Percentiles rank a stretch among this genome's conserved stretches.
These are phyloP conservation scores for Hemibagrus guttatus DNA, from an alignment of 2,797 vertebrate genomes.

Conservation along the genomic window DNA sequence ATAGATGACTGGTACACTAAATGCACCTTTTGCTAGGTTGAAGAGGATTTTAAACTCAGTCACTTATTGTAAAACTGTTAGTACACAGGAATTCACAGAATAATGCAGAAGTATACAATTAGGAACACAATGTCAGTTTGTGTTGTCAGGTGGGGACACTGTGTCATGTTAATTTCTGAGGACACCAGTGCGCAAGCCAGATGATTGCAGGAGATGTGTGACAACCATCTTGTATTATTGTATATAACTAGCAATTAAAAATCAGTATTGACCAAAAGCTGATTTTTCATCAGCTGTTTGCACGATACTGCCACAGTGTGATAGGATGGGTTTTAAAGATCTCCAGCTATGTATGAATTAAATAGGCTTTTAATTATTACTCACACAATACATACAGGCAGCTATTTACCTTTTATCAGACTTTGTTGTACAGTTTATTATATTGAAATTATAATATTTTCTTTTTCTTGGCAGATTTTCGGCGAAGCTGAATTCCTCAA, in stretches of 20 bases:
- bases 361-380: neutral
- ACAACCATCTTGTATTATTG: neutral
- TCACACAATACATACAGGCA: neutral
- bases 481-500: slow-evolving; percentile 85
- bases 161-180: neutral
- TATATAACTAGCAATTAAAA: neutral
- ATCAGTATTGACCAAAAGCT: neutral
- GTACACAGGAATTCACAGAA: neutral
- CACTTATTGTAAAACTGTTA: neutral
- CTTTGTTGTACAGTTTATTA: neutral
- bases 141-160: neutral
- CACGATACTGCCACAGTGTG: neutral
- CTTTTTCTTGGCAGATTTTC: slow-evolving; percentile 76
- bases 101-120: neutral
- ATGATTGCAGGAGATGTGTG: neutral
- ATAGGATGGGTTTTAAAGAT: neutral
- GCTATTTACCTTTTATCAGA: neutral
- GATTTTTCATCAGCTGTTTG: neutral
- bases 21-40: neutral
- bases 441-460: neutral
- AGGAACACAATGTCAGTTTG: neutral
- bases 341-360: neutral
- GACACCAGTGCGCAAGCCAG: neutral
- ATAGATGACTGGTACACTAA: neutral
- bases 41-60: neutral